Percentiles rank a stretch among this genome's conserved stretches.
Evolutionary conservation across 1,140 invertebrate species (phyloP).

Genomic region (Bombus cullumanus): DNA sequence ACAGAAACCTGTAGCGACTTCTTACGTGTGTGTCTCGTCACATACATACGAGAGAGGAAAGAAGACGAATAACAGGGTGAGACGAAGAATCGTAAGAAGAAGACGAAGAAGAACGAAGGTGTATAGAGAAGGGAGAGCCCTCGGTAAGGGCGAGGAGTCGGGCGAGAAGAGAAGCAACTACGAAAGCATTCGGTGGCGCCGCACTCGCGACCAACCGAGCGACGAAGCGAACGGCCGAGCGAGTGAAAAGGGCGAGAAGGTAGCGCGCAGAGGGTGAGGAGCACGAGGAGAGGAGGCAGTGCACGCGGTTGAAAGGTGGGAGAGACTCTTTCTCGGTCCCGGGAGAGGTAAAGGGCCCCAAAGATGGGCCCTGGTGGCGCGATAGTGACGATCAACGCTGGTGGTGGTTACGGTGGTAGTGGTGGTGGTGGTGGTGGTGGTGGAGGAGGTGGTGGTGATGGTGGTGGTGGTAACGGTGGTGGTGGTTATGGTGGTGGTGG

Average conservation of each 20-base stretch:
- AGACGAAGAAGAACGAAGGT: slow-evolving; percentile 33
- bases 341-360: slow-evolving; percentile 69
- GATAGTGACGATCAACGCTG: slow-evolving; percentile 39
- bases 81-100: slow-evolving; percentile 16
- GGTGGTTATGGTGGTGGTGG: background rate
- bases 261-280: background rate
- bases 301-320: slow-evolving; percentile 3
- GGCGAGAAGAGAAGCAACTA: slow-evolving; percentile 53
- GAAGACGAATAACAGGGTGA: background rate
- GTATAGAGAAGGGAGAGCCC: slow-evolving; percentile 21
- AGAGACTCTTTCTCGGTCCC: slow-evolving; percentile 7
- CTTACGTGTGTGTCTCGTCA: background rate
- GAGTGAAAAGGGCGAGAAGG: slow-evolving; percentile 36
- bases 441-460: background rate
- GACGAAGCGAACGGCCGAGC: background rate
- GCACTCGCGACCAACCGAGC: slow-evolving; percentile 49
- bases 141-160: slow-evolving; percentile 21
- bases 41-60: background rate
- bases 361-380: slow-evolving; percentile 68
- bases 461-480: slow-evolving; percentile 39
- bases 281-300: slow-evolving; percentile 8
- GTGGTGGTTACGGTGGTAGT: background rate
- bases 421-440: background rate
- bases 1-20: slow-evolving; percentile 15
- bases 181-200: slow-evolving; percentile 76